Base-by-base conservation (phyloP, 2,113 vertebrate species). In the Upupa epops region DNA sequence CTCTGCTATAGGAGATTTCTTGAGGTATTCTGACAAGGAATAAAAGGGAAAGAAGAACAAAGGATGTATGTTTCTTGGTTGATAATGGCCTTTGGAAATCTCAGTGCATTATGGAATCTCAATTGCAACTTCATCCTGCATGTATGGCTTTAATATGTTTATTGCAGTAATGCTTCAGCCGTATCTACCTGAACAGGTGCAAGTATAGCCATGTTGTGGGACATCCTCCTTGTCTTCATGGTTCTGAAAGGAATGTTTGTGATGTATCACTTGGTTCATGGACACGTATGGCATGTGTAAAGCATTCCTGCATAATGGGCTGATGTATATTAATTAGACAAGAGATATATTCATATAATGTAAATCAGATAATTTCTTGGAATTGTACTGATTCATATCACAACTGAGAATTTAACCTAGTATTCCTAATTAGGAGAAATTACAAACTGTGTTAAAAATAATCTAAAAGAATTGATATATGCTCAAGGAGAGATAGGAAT, bases 301-400 rank as follows among this genome's bases (percentile, higher is more conserved):
- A n/a, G 60, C 75, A 89, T 95, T 92, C 92, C 93, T 91, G 83
- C 79, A 83, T 91, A 91, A 92, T 83, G 25, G 34, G 46, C 72
- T 83, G 24, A 74, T 95, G 69, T 37, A 74, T 91, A 36, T 81
- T 89, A 90, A 86, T 86, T 91, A 83, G 48, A 32, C 10, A 32
- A 88, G 26, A 0, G 10, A 80, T 52, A 54, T 88, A 66, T n/a
- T 65, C 16, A 14, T 82, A 69, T 88, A 76, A 71, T 81, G 55
- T 81, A 81, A 81, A 88, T 90, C 79, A 60, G 4, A 63, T 86
- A 34, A 37, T 65, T 92, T 92, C 92, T 91, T 96, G 92, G 86
- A 95, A 91, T 40, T 69, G 28, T 60, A 32, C 73, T 79, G 51
- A 66, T 81, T 71, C 40, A 16, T 81, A 91, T 95, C 86, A 22